phyloP scores from a whole-genome alignment of 2,797 vertebrate species.

The Nannoperca obscura region DNA sequence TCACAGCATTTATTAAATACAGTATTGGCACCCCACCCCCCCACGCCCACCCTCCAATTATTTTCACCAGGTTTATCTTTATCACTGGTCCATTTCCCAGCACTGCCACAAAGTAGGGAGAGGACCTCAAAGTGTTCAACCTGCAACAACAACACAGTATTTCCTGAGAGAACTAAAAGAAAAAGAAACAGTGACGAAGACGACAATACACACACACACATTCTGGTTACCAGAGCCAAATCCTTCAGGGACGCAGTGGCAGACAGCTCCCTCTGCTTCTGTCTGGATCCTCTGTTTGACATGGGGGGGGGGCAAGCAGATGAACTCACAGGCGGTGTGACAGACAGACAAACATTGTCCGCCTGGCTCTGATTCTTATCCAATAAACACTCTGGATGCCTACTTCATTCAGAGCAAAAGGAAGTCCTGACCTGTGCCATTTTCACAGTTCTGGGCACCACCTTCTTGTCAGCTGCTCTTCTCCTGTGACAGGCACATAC shows the following conservation, averaged over 20 bases:
- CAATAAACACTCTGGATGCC: conserved; percentile 34
- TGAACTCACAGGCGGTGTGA: conserved; percentile 50
- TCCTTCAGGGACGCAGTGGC: conserved; percentile 45
- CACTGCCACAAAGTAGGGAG: conserved; percentile 8
- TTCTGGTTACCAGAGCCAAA: conserved; percentile 35
- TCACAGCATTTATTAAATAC: conserved; percentile 61
- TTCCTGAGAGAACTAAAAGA: conserved; percentile 80
- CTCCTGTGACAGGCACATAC: conserved; percentile 49
- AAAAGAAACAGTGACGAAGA: conserved; percentile 43
- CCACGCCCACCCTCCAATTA: conserved; percentile 15
- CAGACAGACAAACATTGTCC: conserved; percentile 57
- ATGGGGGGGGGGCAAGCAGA: conserved; percentile 30
- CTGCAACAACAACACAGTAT: conserved; percentile 50
- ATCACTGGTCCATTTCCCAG: conserved; percentile 52
- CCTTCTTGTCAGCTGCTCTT: conserved; percentile 56
- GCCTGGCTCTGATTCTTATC: conserved; percentile 67
- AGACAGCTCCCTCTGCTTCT: conserved; percentile 59
- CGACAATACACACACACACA: not conserved
- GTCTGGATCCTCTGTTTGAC: conserved; percentile 48
- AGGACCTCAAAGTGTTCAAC: conserved; percentile 54
- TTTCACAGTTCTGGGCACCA: conserved; percentile 40
- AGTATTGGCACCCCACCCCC: conserved; percentile 38
- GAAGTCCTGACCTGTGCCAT: conserved; percentile 57
- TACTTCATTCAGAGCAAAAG: conserved; percentile 52
- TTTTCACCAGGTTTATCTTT: conserved; percentile 48